These are phyloP conservation scores for Anthoptus insignis DNA, from an alignment of 2,888 invertebrate genomes.

Conservation along the genomic window DNA sequence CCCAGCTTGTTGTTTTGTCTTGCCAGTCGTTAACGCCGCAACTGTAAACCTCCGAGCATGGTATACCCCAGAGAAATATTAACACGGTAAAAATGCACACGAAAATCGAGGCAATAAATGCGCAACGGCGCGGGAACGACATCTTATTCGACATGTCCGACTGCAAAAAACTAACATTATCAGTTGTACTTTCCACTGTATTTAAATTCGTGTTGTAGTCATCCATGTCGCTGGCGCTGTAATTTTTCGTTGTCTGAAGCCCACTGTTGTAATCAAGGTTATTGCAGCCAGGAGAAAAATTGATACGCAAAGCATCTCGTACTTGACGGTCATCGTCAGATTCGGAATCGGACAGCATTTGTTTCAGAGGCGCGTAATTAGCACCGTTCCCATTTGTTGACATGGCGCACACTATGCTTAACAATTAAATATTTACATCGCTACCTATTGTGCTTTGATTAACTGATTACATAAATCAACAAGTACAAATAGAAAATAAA, in stretches of 20 bases:
- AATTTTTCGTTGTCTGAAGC: constrained; percentile 76
- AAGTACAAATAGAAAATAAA: constrained; percentile 4
- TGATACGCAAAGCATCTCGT: constrained; percentile 68
- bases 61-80: constrained; percentile 92
- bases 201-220: constrained; percentile 80
- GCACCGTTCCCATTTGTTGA: constrained; percentile 79
- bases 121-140: constrained; percentile 89
- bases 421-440: constrained; percentile 24
- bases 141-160: constrained; percentile 86
- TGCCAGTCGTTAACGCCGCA: constrained; percentile 87
- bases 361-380: constrained; percentile 92
- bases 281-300: constrained; percentile 72
- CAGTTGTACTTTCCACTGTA: constrained; percentile 81
- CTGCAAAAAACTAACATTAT: constrained; percentile 81
- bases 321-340: constrained; percentile 90
- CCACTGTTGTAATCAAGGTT: constrained; percentile 81
- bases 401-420: constrained; percentile 61
- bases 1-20: constrained; percentile 89
- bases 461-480: constrained; percentile 4
- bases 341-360: constrained; percentile 92
- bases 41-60: constrained; percentile 90
- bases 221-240: constrained; percentile 80
- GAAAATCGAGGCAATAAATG: constrained; percentile 90
- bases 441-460: background rate
- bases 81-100: constrained; percentile 91